Percentiles rank a stretch among this genome's conserved stretches.
Conservation (phyloP, 1,140 invertebrate species). For the Meloidogyne hapla region DNA sequence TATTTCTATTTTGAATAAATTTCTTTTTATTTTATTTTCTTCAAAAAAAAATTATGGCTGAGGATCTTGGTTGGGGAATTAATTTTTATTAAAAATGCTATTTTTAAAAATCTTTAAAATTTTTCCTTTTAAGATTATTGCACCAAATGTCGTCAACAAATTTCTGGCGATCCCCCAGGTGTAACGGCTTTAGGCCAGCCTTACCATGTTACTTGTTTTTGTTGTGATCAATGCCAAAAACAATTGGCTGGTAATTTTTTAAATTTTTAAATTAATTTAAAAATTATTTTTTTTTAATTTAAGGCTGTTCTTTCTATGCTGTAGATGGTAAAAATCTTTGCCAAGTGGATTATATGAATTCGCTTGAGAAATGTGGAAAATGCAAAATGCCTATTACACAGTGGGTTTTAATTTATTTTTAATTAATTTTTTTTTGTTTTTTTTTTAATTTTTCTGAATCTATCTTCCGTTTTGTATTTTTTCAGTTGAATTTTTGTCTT, state of each 20-base stretch:
- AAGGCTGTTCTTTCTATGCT: slow-evolving; percentile 50
- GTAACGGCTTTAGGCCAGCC: slow-evolving; percentile 87
- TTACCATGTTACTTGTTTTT: slow-evolving; percentile 91
- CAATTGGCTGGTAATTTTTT: slow-evolving; percentile 44
- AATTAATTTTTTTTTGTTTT: not conserved
- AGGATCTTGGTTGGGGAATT: not conserved
- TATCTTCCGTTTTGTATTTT: not conserved
- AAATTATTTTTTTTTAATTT: not conserved
- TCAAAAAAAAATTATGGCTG: slow-evolving; percentile 8
- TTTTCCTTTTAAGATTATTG: slow-evolving; percentile 38
- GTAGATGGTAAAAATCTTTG: slow-evolving; percentile 56
- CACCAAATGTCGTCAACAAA: slow-evolving; percentile 45
- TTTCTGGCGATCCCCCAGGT: slow-evolving; percentile 48
- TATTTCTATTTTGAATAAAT: not conserved
- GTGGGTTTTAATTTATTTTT: not conserved
- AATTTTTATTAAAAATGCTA: not conserved
- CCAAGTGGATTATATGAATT: slow-evolving; percentile 56
- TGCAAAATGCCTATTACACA: slow-evolving; percentile 90
- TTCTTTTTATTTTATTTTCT: not conserved
- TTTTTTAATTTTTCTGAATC: not conserved
- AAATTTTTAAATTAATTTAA: not conserved
- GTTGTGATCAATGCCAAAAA: slow-evolving; percentile 77
- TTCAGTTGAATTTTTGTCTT: slow-evolving; percentile 80
- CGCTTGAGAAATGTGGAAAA: slow-evolving; percentile 70
- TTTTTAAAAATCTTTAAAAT: slow-evolving; percentile 14